Evolutionary conservation across 1,140 invertebrate species (phyloP).

Genomic region (Eufriesea mexicana): DNA sequence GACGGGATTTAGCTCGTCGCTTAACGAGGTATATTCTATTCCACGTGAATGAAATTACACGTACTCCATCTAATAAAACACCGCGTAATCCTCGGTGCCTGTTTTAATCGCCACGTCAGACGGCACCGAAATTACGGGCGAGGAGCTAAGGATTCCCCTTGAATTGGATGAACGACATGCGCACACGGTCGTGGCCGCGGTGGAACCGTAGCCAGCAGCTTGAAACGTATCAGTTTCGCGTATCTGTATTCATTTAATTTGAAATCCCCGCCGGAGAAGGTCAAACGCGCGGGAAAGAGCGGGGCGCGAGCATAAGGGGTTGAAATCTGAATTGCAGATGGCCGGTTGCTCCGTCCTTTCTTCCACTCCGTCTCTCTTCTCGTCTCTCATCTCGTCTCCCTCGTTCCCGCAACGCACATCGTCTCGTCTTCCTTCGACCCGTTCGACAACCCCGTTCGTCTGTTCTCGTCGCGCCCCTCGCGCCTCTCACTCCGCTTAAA

Average conservation of each 20-base stretch:
- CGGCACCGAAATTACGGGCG: slow-evolving; percentile 30
- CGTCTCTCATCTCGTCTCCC: not conserved
- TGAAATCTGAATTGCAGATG: slow-evolving; percentile 78
- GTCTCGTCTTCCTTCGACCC: not conserved
- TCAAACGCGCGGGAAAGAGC: slow-evolving; percentile 45
- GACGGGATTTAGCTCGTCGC: slow-evolving; percentile 2
- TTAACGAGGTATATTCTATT: slow-evolving; percentile 40
- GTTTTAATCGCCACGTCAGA: slow-evolving; percentile 39
- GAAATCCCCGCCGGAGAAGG: slow-evolving; percentile 59
- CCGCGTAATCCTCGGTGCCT: slow-evolving; percentile 5
- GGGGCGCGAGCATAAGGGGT: slow-evolving; percentile 71
- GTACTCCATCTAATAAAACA: slow-evolving; percentile 38
- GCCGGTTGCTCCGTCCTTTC: slow-evolving; percentile 28
- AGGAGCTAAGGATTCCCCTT: slow-evolving; percentile 12
- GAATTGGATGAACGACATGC: slow-evolving; percentile 23
- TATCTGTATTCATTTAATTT: slow-evolving; percentile 72
- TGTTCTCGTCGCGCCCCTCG: not conserved
- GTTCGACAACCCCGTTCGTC: not conserved
- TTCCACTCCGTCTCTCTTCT: not conserved
- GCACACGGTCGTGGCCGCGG: not conserved
- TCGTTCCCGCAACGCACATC: not conserved
- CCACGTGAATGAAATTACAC: slow-evolving; percentile 31
- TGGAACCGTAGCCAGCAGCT: slow-evolving; percentile 26
- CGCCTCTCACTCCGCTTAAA: slow-evolving; percentile 60
- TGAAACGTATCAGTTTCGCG: slow-evolving; percentile 67